Evolutionary conservation across 2,888 invertebrate genomes (phyloP), one percentile per base, ranked within the genome.

Genomic region (Drosophila ezoana): DNA sequence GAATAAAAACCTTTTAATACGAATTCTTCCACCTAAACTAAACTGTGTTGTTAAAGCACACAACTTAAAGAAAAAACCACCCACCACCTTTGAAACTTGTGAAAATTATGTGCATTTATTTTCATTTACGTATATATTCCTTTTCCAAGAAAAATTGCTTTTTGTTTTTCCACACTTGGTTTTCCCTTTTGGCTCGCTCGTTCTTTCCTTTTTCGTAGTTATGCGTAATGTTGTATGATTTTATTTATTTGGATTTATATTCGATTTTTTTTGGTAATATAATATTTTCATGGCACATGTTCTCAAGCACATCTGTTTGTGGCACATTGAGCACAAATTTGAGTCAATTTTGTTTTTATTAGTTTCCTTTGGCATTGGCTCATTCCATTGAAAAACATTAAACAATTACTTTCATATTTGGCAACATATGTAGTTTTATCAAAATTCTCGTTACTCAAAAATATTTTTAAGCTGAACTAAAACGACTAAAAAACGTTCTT

Each of bases 1-100:
- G 91, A 92, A 64, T 79, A 72, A 68, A 72, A 79, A 76, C 69
- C 72, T 80, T 82, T 81, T 78, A 78, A 81, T 81, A 78, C 80
- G 65, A 86, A 79, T 78, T 79, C 82, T 81, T 82, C 83, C 70
- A 80, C 79, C 83, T 87, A 81, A 79, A 74, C 72, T 72, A 73
- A 72, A 48, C 64, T 54, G 56, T 83, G 75, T 77, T 76, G 80
- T 80, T 78, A 35, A 69, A 84, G 81, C 69, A 79, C 79, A 54
- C 59, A 76, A 33, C 41, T 54, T 67, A 71, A 79, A 61, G n/a
- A 59, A 58, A 60, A 62, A 49, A 0, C 28, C 28, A 28, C 28
- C 28, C 28, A 28, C 35, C 56, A 49, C 74, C 66, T 80, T 78
- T 72, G 68, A 56, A 65, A 86, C 52, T 73, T 81, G 76, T 88